Base-by-base conservation (phyloP, 2,888 invertebrate species). In the Pachydiplax longipennis region DNA sequence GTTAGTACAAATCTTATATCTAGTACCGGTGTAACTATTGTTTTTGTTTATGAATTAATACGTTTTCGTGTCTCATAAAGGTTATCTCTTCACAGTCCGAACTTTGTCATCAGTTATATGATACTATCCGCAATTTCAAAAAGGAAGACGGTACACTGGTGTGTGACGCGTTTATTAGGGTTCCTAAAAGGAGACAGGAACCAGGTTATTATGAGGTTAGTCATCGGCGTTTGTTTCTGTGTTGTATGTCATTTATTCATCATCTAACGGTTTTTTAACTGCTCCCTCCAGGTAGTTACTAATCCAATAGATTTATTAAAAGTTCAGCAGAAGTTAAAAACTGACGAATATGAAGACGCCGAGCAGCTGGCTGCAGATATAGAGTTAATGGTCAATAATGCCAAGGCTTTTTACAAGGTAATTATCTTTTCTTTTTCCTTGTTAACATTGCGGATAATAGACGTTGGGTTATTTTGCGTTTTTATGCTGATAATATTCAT, bases 281-380 rank as follows among this genome's bases (percentile, higher is more conserved):
- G 94, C 90, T 53, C 2, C 92, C 94, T 95, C 92, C 94, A 95
- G 93, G 97, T 98, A 65, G 98, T 99, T 1, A 96, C 96, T 12
- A 98, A 98, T 93, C 99, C 99, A 1, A 99, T 99, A 93, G 99
- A 99, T 94, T 95, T 99, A 93, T 94, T 99, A 80, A 96, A 97
- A 94, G 98, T 99, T 4, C 99, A 99, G 94, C 99, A 99, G 93
- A 99, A 99, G 94, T 94, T 99, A 15, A 99, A 99, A 95, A 99
- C 98, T 0, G 99, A 99, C 92, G 99, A 99, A 91, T 99, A 99
- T 94, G 97, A 97, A 92, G 98, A 98, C 93, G 95, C 99, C 92
- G 98, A 99, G 53, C 98, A 99, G 93, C 95, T 99, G 91, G 96
- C 98, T 73, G 95, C 96, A 13, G 99, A 99, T 93, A 96, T 99